These are phyloP conservation scores for Yponomeuta malinellus DNA, from an alignment of 2,888 invertebrate species.

Conservation along the genomic window DNA sequence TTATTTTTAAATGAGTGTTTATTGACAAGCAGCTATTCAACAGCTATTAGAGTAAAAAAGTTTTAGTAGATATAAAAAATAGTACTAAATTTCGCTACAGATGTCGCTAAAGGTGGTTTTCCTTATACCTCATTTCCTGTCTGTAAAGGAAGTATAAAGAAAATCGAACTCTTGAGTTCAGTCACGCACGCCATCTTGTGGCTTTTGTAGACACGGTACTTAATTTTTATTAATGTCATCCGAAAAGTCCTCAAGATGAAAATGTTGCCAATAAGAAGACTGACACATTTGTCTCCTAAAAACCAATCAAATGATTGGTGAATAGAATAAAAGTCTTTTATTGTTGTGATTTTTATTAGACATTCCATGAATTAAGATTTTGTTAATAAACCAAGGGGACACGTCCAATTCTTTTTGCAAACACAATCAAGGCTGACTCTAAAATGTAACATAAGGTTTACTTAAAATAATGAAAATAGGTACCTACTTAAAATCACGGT, in stretches of 20 bases:
- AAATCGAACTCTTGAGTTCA: no score
- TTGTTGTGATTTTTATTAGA: conserved; percentile 55
- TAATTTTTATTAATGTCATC: no score
- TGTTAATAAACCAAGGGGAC: neutral
- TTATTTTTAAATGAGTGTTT: neutral
- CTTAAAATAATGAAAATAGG: conserved; percentile 21
- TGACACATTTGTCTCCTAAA: neutral
- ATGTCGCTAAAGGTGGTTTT: no score
- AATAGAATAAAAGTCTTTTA: neutral
- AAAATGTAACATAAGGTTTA: neutral
- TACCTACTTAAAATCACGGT: conserved; percentile 28
- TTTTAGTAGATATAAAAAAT: neutral
- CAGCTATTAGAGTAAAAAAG: neutral
- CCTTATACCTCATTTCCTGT: no score
- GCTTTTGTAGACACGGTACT: no score
- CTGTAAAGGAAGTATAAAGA: no score
- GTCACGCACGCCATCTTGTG: no score
- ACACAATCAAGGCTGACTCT: conserved; percentile 51
- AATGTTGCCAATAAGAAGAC: neutral
- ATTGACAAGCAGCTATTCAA: neutral
- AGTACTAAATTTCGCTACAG: no score
- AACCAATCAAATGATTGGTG: neutral
- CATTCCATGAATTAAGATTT: conserved; percentile 59
- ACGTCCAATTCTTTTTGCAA: conserved; percentile 33
- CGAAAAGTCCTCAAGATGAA: neutral